Evolutionary conservation across 2,797 vertebrate species (phyloP).

Genomic region (Loris lydekkerianus): DNA sequence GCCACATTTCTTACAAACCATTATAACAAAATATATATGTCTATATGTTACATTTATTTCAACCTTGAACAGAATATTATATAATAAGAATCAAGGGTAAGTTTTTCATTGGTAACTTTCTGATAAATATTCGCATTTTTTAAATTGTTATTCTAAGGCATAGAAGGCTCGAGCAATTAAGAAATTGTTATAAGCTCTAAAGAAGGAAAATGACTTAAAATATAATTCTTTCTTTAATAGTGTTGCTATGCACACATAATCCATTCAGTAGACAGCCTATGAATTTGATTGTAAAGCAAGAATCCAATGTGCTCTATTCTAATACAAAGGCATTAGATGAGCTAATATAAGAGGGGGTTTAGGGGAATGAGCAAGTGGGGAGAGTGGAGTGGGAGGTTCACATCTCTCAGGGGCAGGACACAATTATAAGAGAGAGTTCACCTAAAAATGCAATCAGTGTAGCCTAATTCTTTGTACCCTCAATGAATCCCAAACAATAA

Average conservation of each 20-base stretch:
- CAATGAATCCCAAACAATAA: too few relatives aligned
- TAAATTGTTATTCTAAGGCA: background rate
- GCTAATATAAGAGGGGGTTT: too few relatives aligned
- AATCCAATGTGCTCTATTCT: too few relatives aligned
- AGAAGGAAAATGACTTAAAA: background rate
- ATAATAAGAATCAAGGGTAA: background rate
- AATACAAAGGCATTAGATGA: too few relatives aligned
- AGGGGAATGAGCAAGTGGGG: too few relatives aligned
- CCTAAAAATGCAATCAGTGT: too few relatives aligned
- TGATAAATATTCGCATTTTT: background rate
- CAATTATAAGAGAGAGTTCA: too few relatives aligned
- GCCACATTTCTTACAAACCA: background rate
- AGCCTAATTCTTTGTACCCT: too few relatives aligned
- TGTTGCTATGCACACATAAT: background rate
- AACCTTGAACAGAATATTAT: background rate
- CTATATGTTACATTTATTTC: background rate
- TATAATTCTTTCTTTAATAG: background rate
- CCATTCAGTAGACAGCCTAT: background rate
- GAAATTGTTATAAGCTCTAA: background rate
- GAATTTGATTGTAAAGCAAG: background rate
- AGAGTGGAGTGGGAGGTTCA: too few relatives aligned
- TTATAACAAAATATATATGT: background rate
- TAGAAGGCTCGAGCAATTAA: background rate
- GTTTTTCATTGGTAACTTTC: background rate
- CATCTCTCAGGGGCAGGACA: too few relatives aligned